Percentiles rank a stretch among this genome's conserved stretches.
Evolutionary conservation across 2,113 vertebrate genomes (phyloP).

Genomic region (Gadus macrocephalus): DNA sequence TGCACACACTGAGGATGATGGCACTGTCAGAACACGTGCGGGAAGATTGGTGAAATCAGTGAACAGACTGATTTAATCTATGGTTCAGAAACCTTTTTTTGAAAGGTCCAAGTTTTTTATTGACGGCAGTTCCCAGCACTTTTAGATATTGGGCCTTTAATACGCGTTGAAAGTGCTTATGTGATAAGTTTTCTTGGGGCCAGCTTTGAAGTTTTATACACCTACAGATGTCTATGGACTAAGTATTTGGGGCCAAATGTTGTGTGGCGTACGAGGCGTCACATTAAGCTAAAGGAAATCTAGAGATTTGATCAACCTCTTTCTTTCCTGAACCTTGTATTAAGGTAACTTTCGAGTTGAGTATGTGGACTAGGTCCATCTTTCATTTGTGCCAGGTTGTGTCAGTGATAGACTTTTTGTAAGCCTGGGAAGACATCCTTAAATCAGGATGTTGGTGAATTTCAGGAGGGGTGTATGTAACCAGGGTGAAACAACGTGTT

Average conservation of each 20-base stretch:
- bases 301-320: not conserved
- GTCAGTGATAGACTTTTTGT: not conserved
- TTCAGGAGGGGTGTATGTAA: no score
- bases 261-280: no score
- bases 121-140: not conserved
- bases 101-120: not conserved
- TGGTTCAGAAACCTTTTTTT: conserved; percentile 1
- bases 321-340: conserved; percentile 1
- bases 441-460: no score
- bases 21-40: conserved; percentile 1
- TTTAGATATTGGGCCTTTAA: no score
- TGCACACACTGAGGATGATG: not conserved
- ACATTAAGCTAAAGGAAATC: no score
- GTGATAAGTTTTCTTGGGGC: no score
- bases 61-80: conserved; percentile 8
- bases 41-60: conserved; percentile 8
- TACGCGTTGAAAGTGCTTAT: not conserved
- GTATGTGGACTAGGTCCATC: not conserved
- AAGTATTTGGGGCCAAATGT: no score
- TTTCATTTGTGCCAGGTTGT: not conserved
- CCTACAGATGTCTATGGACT: no score
- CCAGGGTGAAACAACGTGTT: no score
- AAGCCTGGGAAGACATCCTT: no score
- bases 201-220: no score
- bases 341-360: conserved; percentile 10